These are phyloP conservation scores for Zophobas atratus DNA, from an alignment of 1,140 invertebrate genomes.

Conservation along the genomic window DNA sequence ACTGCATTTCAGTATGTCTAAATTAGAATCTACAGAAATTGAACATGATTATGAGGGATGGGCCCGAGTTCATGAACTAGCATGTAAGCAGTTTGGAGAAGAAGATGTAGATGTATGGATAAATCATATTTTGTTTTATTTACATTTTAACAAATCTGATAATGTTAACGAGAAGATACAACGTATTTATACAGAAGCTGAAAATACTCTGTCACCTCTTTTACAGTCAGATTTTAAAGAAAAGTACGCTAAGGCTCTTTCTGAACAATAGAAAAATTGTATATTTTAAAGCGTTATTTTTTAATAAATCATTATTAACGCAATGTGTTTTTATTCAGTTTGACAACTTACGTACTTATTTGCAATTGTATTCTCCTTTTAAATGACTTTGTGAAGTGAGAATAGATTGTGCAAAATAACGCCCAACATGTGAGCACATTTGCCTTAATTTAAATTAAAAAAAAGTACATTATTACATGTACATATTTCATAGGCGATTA, in stretches of 20 bases:
- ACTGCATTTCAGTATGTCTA: conserved; percentile 50
- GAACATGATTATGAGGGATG: conserved; percentile 64
- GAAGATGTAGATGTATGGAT: conserved; percentile 73
- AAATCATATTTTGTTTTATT: conserved; percentile 71
- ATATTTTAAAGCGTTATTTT: not conserved
- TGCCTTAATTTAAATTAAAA: too few relatives aligned
- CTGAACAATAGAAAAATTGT: conserved; percentile 20
- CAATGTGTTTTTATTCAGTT: too few relatives aligned
- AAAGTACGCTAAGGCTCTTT: conserved; percentile 33
- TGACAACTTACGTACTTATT: too few relatives aligned
- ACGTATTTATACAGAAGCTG: conserved; percentile 37
- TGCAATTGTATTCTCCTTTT: too few relatives aligned
- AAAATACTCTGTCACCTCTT: conserved; percentile 19
- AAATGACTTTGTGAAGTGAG: too few relatives aligned
- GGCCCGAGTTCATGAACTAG: conserved; percentile 69
- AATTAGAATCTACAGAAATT: conserved; percentile 70
- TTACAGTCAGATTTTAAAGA: conserved; percentile 44
- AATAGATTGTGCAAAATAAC: too few relatives aligned
- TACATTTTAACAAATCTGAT: conserved; percentile 27
- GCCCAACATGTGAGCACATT: too few relatives aligned
- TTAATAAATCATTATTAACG: too few relatives aligned
- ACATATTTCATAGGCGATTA: too few relatives aligned
- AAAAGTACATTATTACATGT: too few relatives aligned
- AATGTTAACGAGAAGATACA: conserved; percentile 32
- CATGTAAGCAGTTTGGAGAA: conserved; percentile 70